Percentiles rank a stretch among this genome's conserved stretches.
These are phyloP conservation scores for Onychomys torridus DNA, from an alignment of 2,797 vertebrate genomes.

Conservation along the genomic window DNA sequence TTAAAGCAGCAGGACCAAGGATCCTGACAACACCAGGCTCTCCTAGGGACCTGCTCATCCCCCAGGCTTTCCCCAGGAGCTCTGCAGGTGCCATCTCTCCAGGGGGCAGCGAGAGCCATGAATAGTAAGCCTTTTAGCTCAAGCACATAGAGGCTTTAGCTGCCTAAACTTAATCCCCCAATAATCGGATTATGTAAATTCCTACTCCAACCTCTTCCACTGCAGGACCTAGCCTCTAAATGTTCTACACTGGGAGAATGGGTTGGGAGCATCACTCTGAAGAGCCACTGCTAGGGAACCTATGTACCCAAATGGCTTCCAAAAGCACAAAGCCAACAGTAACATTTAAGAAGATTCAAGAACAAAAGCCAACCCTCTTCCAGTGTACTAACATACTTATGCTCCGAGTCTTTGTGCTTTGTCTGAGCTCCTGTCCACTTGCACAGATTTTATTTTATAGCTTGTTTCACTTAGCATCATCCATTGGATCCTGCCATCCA, in stretches of 20 bases:
- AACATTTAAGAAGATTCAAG: background rate
- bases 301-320: background rate
- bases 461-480: background rate
- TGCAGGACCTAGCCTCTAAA: slow-evolving; percentile 74
- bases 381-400: background rate
- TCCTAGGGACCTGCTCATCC: slow-evolving; percentile 41
- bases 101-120: slow-evolving; percentile 92
- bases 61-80: slow-evolving; percentile 83
- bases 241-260: slow-evolving; percentile 77
- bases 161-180: slow-evolving; percentile 93
- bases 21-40: background rate
- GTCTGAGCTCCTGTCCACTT: background rate
- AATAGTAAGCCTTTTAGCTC: slow-evolving; percentile 95
- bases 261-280: slow-evolving; percentile 69
- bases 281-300: background rate
- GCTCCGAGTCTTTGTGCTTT: background rate
- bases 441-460: background rate
- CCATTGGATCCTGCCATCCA: background rate
- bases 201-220: slow-evolving; percentile 90
- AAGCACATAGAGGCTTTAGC: slow-evolving; percentile 94
- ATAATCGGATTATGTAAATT: slow-evolving; percentile 99
- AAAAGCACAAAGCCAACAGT: slow-evolving; percentile 29
- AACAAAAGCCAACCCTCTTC: background rate
- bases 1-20: slow-evolving; percentile 58
- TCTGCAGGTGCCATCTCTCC: slow-evolving; percentile 95